Evolutionary conservation across 2,888 invertebrate species (phyloP).

Genomic region (Neria commutata): DNA sequence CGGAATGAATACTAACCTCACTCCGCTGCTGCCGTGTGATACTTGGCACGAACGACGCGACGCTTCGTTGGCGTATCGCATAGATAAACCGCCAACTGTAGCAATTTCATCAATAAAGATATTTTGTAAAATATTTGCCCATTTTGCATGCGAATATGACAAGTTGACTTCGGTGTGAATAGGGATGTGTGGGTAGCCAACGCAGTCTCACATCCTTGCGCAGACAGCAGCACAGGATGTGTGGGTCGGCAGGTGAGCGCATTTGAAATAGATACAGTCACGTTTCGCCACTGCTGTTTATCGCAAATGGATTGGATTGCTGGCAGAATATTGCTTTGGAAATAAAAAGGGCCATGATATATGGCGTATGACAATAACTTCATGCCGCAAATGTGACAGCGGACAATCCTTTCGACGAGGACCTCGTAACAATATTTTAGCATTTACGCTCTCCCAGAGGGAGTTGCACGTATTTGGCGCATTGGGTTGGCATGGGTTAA

Average conservation of each 20-base stretch:
- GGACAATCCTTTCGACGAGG: too few relatives aligned
- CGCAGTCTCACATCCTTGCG: too few relatives aligned
- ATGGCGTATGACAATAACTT: too few relatives aligned
- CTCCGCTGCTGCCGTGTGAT: not conserved
- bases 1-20: not conserved
- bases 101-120: constrained; percentile 48
- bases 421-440: too few relatives aligned
- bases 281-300: not conserved
- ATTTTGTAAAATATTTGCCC: not conserved
- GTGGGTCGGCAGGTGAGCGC: not conserved
- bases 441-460: too few relatives aligned
- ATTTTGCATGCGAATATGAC: constrained; percentile 8
- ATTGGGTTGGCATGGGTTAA: too few relatives aligned
- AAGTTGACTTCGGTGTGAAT: too few relatives aligned
- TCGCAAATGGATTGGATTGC: not conserved
- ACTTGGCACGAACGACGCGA: not conserved
- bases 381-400: too few relatives aligned
- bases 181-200: too few relatives aligned
- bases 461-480: too few relatives aligned
- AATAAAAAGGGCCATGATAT: too few relatives aligned
- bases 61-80: too few relatives aligned
- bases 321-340: not conserved
- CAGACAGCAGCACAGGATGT: not conserved
- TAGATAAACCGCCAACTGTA: constrained; percentile 13
- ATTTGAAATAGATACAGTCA: not conserved